Evolutionary conservation across 2,888 invertebrate species (phyloP).

Genomic region (Drosophila prostipennis): DNA sequence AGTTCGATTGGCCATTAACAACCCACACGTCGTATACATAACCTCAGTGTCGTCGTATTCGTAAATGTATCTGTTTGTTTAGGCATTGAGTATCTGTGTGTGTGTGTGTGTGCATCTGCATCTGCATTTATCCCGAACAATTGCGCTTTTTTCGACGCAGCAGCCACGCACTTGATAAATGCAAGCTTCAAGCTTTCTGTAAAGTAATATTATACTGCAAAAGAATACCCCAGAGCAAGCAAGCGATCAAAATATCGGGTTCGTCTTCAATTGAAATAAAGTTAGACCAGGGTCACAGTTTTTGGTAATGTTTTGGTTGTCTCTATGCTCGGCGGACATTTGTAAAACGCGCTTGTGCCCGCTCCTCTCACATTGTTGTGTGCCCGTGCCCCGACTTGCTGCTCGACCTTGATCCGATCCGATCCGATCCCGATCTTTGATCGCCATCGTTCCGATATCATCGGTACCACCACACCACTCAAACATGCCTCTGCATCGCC

Average conservation of each 20-base stretch:
- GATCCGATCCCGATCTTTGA: constrained; percentile 4
- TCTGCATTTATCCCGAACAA: constrained; percentile 37
- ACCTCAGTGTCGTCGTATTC: constrained; percentile 24
- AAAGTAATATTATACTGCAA: constrained; percentile 7
- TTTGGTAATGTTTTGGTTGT: constrained; percentile 60
- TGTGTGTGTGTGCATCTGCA: constrained; percentile 30
- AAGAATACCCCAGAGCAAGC: constrained; percentile 8
- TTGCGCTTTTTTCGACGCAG: constrained; percentile 77
- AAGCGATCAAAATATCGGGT: constrained; percentile 30
- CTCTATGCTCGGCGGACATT: constrained; percentile 68
- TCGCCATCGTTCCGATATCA: constrained; percentile 23
- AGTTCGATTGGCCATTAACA: constrained; percentile 36
- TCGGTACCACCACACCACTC: constrained; percentile 36
- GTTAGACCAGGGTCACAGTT: constrained; percentile 54
- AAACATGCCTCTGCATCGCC: constrained; percentile 48
- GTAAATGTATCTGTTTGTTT: constrained; percentile 33
- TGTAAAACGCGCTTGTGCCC: constrained; percentile 74
- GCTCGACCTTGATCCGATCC: constrained; percentile 41
- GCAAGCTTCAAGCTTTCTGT: constrained; percentile 33
- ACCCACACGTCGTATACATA: constrained; percentile 39
- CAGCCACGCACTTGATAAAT: constrained; percentile 45
- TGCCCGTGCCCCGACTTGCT: constrained; percentile 59
- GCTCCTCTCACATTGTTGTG: constrained; percentile 49
- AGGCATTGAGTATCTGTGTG: constrained; percentile 16
- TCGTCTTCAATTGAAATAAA: constrained; percentile 78